Evolutionary conservation across 2,888 invertebrate species (phyloP).

Genomic region (Troglohyphantes excavatus): DNA sequence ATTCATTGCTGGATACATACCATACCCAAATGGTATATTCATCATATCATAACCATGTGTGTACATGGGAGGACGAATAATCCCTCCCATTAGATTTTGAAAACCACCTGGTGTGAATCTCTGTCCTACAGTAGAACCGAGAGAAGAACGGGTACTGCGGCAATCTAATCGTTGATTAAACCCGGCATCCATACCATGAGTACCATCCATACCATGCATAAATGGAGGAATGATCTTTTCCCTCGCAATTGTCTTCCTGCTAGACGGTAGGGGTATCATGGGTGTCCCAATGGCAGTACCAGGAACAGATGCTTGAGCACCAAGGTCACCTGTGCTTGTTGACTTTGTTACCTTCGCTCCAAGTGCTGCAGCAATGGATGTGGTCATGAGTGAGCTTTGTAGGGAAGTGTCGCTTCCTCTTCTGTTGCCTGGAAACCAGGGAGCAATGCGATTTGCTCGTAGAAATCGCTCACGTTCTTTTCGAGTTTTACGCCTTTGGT

Average conservation of each 20-base stretch:
- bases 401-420: slow-evolving; percentile 79
- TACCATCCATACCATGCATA: slow-evolving; percentile 80
- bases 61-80: slow-evolving; percentile 40
- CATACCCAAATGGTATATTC: slow-evolving; percentile 47
- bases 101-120: slow-evolving; percentile 40
- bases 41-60: slow-evolving; percentile 49
- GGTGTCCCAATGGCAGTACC: not conserved
- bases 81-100: slow-evolving; percentile 28
- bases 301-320: not conserved
- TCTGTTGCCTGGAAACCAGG: slow-evolving; percentile 68
- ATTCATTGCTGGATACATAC: slow-evolving; percentile 58
- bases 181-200: slow-evolving; percentile 58
- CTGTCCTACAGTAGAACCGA: slow-evolving; percentile 10
- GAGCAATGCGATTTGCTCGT: slow-evolving; percentile 61
- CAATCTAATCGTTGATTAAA: not conserved
- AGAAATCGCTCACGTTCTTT: slow-evolving; percentile 76
- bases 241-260: slow-evolving; percentile 26
- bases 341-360: slow-evolving; percentile 69
- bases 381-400: slow-evolving; percentile 70
- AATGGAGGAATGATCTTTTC: slow-evolving; percentile 71
- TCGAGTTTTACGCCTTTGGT: slow-evolving; percentile 78
- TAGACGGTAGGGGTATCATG: not conserved
- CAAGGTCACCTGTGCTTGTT: slow-evolving; percentile 80
- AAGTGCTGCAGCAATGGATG: slow-evolving; percentile 31
- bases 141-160: not conserved